Percentiles rank a stretch among this genome's conserved stretches.
Evolutionary conservation across 2,888 invertebrate species (phyloP).

Genomic region (Agrilus cyanescens): DNA sequence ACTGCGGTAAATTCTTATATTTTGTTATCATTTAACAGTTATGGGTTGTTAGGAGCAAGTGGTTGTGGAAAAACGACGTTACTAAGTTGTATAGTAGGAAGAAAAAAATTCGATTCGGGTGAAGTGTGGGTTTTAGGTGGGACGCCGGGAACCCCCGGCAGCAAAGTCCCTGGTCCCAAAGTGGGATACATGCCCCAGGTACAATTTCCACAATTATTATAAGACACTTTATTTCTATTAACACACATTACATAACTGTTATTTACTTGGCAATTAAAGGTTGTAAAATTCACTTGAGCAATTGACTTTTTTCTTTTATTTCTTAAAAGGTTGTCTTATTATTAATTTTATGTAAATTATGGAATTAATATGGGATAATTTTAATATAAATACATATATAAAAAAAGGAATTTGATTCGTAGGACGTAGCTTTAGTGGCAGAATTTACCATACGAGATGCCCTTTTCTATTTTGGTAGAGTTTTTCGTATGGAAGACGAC

Average conservation of each 20-base stretch:
- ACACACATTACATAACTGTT: not conserved
- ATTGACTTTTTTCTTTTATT: too few species aligned
- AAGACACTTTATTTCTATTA: constrained; percentile 1
- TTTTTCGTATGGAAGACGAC: constrained; percentile 62
- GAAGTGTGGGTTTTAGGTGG: constrained; percentile 64
- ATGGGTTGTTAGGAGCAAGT: constrained; percentile 79
- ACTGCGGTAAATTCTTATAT: not conserved
- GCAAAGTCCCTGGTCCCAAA: constrained; percentile 54
- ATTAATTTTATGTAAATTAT: too few species aligned
- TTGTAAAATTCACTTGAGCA: not conserved
- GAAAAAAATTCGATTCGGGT: constrained; percentile 59
- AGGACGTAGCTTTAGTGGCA: constrained; percentile 68
- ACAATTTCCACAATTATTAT: constrained; percentile 12
- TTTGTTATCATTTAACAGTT: constrained; percentile 39
- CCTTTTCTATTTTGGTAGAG: constrained; percentile 74
- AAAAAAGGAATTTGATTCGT: constrained; percentile 13
- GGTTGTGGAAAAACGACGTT: constrained; percentile 88
- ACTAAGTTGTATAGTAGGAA: constrained; percentile 72
- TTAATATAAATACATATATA: not conserved
- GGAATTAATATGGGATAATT: too few species aligned
- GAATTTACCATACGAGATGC: constrained; percentile 77
- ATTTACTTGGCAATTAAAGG: not conserved
- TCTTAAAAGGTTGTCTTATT: too few species aligned
- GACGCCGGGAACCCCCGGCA: constrained; percentile 48
- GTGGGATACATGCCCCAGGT: constrained; percentile 89